These are phyloP conservation scores for Micrastur ruficollis DNA, from an alignment of 2,797 vertebrate species.

Conservation along the genomic window DNA sequence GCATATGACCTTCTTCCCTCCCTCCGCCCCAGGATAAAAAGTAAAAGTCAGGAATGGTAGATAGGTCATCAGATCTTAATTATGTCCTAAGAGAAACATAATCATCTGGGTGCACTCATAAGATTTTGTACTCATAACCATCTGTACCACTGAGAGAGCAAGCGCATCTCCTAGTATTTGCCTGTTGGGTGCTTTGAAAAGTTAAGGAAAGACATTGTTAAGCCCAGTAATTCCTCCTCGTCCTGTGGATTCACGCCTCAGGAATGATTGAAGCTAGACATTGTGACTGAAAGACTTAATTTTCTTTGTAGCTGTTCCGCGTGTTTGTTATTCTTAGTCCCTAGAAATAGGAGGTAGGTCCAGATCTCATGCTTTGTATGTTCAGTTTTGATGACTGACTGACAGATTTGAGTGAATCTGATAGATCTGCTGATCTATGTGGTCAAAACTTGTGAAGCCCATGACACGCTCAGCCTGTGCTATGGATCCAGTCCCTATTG, in stretches of 20 bases:
- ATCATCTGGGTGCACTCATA: neutral
- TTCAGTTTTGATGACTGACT: neutral
- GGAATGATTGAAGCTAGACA: neutral
- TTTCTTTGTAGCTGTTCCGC: neutral
- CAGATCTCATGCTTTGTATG: rapidly evolving
- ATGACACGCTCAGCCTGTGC: rapidly evolving
- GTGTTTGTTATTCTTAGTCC: neutral
- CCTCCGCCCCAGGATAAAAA: neutral
- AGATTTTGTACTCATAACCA: rapidly evolving
- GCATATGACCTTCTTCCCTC: neutral
- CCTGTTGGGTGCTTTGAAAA: neutral
- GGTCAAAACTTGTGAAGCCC: neutral
- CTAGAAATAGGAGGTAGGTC: neutral
- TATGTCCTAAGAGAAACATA: neutral
- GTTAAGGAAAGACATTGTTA: neutral
- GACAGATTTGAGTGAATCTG: neutral
- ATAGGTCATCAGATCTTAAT: neutral
- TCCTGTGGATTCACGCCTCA: neutral
- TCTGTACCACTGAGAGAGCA: neutral
- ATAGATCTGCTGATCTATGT: neutral
- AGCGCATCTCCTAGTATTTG: neutral
- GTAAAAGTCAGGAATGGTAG: neutral
- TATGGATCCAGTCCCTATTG: neutral
- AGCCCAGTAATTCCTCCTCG: neutral
- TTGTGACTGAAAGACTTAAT: neutral